Percentiles rank a stretch among this genome's conserved stretches.
phyloP scores from a whole-genome alignment of 2,113 vertebrate species.

The Trichechus manatus region DNA sequence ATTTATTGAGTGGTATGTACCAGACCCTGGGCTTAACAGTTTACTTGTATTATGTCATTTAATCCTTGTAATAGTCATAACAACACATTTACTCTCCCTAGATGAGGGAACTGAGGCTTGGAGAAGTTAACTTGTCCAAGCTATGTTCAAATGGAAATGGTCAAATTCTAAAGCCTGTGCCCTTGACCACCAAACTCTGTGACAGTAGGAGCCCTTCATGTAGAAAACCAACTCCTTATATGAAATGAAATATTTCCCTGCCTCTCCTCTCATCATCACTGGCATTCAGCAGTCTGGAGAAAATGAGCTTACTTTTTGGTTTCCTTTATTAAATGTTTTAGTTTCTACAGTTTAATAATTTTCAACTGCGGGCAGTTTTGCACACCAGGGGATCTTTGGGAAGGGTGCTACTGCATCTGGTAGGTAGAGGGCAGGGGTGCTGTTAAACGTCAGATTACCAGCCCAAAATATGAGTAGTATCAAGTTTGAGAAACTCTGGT shows the following conservation, averaged over 20 bases:
- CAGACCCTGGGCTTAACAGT: neutral
- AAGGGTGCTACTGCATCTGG: neutral
- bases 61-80: neutral
- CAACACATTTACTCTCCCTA: neutral
- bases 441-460: neutral
- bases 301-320: constrained; percentile 25
- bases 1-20: neutral
- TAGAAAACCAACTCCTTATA: neutral
- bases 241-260: neutral
- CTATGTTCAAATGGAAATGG: neutral
- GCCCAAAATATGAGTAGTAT: neutral
- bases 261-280: neutral
- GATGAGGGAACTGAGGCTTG: neutral
- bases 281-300: neutral
- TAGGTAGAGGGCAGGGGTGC: neutral
- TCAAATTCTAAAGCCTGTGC: neutral
- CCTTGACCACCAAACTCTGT: neutral
- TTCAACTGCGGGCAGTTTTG: neutral
- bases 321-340: neutral
- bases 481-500: neutral
- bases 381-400: neutral
- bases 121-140: neutral
- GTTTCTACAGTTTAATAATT: constrained; percentile 23
- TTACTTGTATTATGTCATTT: neutral
- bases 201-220: neutral